Evolutionary conservation across 2,113 vertebrate genomes (phyloP), one percentile per base, ranked within the genome.

Genomic region (Sterna hirundo): DNA sequence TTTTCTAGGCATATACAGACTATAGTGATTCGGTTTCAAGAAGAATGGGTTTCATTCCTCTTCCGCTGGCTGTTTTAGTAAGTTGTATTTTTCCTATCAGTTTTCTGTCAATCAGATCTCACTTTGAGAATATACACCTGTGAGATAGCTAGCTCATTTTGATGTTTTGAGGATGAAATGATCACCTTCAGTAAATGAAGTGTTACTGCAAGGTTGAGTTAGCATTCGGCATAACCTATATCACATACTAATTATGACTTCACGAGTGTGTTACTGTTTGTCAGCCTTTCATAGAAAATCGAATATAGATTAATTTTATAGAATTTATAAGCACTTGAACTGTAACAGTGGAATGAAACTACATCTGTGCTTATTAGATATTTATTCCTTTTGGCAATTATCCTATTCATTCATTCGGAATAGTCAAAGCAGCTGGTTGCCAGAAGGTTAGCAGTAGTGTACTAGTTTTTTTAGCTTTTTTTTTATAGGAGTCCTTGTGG

Each of bases 11-110:
- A 7, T 99, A 98, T 70, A 99, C 99, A 15, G 99, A 99, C 97
- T 99, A 99, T 97, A 99, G 99, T 64, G 99, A 99, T 97, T 99
- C 99, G 0, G 99, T 99, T 92, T 99, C 99, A 47, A 98, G 99
- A 86, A 98, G 99, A 97, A 99, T 99, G 99, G 99, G 99, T n/a
- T 99, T 99, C 94, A 99, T 99, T 97, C 99, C 99, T 79, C 98
- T 99, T 96, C 99, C 99, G 8, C 92, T 99, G 60, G 99, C 99
- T 96, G 99, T 99, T 92, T 96, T 99, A 97, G 99, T 99, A 98
- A 99, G 99, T 98, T 38, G 5, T 74, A 9, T 51, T 16, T 78
- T 88, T 74, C 16, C 32, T 85, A 9, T 32, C 55, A 15, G 51
- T 82, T 71, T 82, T 83, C 36, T 88, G 54, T 80, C 62, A 86